Evolutionary conservation across 2,113 vertebrate species (phyloP).

Genomic region (Stictonetta naevosa): DNA sequence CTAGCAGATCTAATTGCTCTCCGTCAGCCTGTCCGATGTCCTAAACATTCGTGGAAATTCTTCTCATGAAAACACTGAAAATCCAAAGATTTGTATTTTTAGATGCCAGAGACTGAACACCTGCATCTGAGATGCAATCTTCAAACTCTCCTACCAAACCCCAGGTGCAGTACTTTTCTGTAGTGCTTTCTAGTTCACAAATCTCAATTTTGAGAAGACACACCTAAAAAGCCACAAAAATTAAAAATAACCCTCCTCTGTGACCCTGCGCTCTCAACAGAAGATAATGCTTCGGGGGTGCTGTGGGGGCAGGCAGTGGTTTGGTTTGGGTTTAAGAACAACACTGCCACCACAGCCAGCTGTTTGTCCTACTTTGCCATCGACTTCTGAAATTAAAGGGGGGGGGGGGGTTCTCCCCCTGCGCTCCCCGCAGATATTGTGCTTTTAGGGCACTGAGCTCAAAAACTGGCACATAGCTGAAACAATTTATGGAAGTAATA

Average conservation of each 20-base stretch:
- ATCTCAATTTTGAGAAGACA: background rate
- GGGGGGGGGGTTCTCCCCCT: background rate
- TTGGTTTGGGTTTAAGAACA: background rate
- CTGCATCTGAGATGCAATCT: background rate
- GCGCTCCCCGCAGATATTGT: background rate
- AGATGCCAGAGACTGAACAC: background rate
- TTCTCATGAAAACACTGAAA: background rate
- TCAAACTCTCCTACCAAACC: background rate
- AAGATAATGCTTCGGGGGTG: fast-evolving
- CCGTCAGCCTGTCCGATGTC: background rate
- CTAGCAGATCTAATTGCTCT: background rate
- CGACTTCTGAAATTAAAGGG: background rate
- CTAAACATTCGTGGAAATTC: background rate
- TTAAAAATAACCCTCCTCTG: background rate
- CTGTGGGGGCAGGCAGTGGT: background rate
- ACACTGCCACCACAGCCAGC: background rate
- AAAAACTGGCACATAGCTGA: background rate
- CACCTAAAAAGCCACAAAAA: background rate
- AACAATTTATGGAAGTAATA: background rate
- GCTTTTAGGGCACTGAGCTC: background rate
- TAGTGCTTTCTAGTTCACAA: background rate
- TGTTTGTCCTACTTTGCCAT: background rate
- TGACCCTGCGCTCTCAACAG: background rate
- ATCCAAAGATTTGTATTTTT: background rate
- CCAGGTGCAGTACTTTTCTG: background rate